phyloP scores from a whole-genome alignment of 2,888 invertebrate genomes.

The Oxycera nigricornis region DNA sequence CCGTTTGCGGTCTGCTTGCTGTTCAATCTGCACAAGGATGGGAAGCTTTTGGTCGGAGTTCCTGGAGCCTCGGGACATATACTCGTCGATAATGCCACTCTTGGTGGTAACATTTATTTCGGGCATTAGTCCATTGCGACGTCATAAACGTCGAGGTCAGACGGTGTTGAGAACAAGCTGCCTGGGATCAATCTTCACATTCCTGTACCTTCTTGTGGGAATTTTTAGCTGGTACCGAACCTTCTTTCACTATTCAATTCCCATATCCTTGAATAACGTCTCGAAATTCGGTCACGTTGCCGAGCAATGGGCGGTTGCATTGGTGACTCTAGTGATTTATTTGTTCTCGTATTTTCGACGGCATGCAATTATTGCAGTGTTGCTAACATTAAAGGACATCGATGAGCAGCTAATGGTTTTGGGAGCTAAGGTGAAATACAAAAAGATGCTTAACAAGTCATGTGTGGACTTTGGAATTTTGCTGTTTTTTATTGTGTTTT shows the following conservation, averaged over 20 bases:
- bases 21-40: no score
- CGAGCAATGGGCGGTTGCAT: constrained; percentile 50
- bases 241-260: constrained; percentile 56
- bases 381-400: constrained; percentile 9
- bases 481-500: background rate
- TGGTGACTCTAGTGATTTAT: constrained; percentile 50
- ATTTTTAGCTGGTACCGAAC: background rate
- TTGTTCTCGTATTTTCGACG: constrained; percentile 30
- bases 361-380: background rate
- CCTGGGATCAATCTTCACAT: background rate
- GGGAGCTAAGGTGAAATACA: constrained; percentile 24
- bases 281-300: background rate
- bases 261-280: constrained; percentile 52
- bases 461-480: constrained; percentile 47
- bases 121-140: background rate
- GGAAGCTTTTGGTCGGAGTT: background rate
- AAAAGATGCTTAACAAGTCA: constrained; percentile 16
- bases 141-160: background rate
- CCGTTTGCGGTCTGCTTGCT: no score
- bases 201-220: background rate
- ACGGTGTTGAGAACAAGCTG: background rate
- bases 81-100: constrained; percentile 1
- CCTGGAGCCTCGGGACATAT: constrained; percentile 19
- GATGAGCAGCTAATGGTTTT: constrained; percentile 6
- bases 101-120: background rate